Evolutionary conservation across 1,140 invertebrate species (phyloP).

Genomic region (Saccostrea echinata): DNA sequence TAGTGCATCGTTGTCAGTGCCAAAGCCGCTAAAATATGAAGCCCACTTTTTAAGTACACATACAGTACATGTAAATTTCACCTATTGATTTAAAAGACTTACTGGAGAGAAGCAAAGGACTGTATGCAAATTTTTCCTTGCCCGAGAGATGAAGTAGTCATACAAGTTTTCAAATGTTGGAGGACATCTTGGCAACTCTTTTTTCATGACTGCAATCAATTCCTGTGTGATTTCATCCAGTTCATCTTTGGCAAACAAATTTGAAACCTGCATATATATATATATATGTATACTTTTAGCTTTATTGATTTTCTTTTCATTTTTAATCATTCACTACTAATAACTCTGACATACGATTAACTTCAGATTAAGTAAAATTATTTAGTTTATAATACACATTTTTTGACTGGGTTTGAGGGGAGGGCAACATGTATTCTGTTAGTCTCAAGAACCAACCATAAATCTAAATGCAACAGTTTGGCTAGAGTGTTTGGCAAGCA

Average conservation of each 20-base stretch:
- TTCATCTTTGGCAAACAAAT: conserved; percentile 97
- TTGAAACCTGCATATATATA: conserved; percentile 86
- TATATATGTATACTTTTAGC: too few species aligned
- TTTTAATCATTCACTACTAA: too few species aligned
- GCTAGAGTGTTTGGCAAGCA: too few species aligned
- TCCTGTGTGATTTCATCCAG: conserved; percentile 96
- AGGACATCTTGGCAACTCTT: conserved; percentile 93
- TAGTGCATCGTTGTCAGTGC: too few species aligned
- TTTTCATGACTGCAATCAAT: conserved; percentile 93
- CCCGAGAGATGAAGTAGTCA: conserved; percentile 95
- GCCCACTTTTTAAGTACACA: too few species aligned
- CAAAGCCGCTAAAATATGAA: too few species aligned
- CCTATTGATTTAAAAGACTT: conserved; percentile 69
- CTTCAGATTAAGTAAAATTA: not conserved
- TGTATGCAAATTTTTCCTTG: conserved; percentile 95
- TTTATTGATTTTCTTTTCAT: too few species aligned
- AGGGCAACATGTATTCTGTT: too few species aligned
- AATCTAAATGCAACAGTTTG: too few species aligned
- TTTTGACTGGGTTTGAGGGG: not conserved
- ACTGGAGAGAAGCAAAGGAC: conserved; percentile 98
- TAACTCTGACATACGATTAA: too few species aligned
- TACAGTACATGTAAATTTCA: too few species aligned
- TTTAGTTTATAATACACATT: not conserved
- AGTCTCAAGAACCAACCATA: too few species aligned
- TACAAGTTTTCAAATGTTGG: conserved; percentile 94